phyloP scores from a whole-genome alignment of 35 echinoderm and acorn worm genomes.

The Lytechinus pictus region DNA sequence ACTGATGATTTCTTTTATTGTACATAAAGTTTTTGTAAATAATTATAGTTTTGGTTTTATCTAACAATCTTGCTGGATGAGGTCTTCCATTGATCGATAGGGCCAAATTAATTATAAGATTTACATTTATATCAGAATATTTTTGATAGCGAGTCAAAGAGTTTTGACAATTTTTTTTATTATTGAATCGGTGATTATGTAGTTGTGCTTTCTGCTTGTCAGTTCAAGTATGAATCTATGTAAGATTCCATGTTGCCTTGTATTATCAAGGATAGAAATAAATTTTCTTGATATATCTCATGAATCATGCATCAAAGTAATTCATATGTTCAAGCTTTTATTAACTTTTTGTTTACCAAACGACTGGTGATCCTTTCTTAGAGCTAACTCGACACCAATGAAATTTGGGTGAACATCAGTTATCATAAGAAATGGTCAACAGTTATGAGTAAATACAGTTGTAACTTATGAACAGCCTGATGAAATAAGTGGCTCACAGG shows the following conservation, averaged over 20 bases:
- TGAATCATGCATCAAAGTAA: too few relatives aligned
- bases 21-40: background rate
- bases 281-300: background rate
- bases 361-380: too few relatives aligned
- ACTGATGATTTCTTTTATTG: background rate
- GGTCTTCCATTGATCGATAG: background rate
- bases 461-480: too few relatives aligned
- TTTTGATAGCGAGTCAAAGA: background rate
- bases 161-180: background rate
- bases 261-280: conserved; percentile 22
- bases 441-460: too few relatives aligned
- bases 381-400: too few relatives aligned
- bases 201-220: background rate
- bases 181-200: background rate
- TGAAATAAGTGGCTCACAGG: too few relatives aligned
- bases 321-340: too few relatives aligned
- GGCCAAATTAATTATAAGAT: background rate
- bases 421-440: too few relatives aligned
- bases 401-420: too few relatives aligned
- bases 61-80: background rate
- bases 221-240: background rate
- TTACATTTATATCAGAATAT: conserved; percentile 37
- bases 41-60: background rate
- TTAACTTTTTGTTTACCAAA: too few relatives aligned
- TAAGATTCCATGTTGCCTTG: conserved; percentile 22